phyloP scores from a whole-genome alignment of 1,140 invertebrate species.

The Atta texana region DNA sequence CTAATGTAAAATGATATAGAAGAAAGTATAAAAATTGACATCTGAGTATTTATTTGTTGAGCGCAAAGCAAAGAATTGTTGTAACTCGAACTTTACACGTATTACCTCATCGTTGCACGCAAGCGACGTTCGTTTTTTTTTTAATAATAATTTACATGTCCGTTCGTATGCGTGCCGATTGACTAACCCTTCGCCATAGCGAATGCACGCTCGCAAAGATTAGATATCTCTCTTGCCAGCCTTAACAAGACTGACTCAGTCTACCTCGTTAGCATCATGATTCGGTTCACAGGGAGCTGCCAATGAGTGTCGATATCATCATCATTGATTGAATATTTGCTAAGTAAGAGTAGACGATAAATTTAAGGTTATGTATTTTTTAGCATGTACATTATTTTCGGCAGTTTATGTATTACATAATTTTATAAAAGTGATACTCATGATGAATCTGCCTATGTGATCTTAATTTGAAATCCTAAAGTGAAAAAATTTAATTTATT shows the following conservation, averaged over 20 bases:
- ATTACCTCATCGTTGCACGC: conserved; percentile 42
- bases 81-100: neutral
- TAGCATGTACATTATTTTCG: neutral
- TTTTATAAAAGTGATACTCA: neutral
- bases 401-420: neutral
- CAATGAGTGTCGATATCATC: conserved; percentile 37
- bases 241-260: conserved; percentile 68
- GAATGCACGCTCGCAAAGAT: conserved; percentile 33
- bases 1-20: conserved; percentile 21
- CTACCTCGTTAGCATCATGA: conserved; percentile 43
- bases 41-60: neutral
- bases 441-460: neutral
- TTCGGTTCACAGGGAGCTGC: conserved; percentile 13
- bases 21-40: neutral
- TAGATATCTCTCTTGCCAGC: conserved; percentile 67
- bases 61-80: neutral
- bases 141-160: conserved; percentile 53
- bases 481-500: neutral
- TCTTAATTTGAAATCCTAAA: neutral
- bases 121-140: conserved; percentile 43
- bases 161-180: neutral
- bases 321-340: conserved; percentile 29
- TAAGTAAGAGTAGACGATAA: neutral
- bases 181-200: conserved; percentile 14
- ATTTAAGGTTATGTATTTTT: neutral